Percentiles rank a stretch among this genome's conserved stretches.
Conservation (phyloP, 2,113 vertebrate species). For the Oceanites oceanicus region DNA sequence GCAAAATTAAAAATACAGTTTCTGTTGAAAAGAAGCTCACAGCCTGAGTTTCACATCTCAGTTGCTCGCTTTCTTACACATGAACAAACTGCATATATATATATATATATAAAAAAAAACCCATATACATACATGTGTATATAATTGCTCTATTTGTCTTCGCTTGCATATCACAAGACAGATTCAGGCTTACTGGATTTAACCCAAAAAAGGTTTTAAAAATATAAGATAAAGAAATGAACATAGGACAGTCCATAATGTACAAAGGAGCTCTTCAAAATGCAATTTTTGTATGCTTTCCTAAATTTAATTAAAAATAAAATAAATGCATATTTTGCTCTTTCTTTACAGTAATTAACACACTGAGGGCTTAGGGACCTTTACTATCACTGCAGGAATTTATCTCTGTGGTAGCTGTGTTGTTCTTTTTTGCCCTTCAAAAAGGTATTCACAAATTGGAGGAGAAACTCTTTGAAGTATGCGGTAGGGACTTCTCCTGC, state of each 20-base stretch:
- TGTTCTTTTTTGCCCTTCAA: neutral
- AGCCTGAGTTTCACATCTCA: neutral
- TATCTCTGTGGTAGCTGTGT: neutral
- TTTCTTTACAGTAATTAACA: slow-evolving; percentile 42
- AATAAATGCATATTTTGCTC: neutral
- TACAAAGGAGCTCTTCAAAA: neutral
- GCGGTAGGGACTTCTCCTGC: slow-evolving; percentile 11
- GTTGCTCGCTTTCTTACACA: neutral
- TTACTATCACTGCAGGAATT: neutral
- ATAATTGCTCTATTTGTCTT: neutral
- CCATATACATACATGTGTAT: neutral
- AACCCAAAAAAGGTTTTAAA: neutral
- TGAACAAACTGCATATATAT: neutral
- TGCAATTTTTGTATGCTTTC: neutral
- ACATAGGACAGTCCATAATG: neutral
- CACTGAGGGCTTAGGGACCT: slow-evolving; percentile 6
- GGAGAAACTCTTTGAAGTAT: slow-evolving; percentile 27
- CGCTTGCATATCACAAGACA: neutral
- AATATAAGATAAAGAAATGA: neutral
- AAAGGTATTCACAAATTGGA: neutral
- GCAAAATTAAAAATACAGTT: neutral
- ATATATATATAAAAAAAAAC: neutral
- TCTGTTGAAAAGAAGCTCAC: neutral
- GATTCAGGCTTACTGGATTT: neutral
- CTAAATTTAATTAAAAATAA: slow-evolving; percentile 14